Conservation (phyloP, 64 coral and sea anemone species). For the Actinia equina region DNA sequence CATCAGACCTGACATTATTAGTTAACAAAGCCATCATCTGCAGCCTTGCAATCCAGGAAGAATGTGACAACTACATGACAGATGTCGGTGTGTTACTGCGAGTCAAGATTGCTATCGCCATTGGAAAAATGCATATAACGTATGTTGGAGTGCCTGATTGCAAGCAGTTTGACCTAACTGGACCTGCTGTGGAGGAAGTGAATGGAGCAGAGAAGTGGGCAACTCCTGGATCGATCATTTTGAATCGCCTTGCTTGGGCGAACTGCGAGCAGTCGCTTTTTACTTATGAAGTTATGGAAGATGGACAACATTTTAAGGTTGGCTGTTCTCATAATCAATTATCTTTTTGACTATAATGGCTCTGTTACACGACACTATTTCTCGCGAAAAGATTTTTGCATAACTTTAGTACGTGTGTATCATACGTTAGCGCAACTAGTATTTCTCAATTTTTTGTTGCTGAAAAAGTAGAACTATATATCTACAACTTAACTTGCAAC, state of each 20-base stretch:
- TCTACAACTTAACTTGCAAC: too few relatives aligned
- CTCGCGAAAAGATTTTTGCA: too few relatives aligned
- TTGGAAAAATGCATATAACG: constrained; percentile 91
- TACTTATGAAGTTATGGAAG: constrained; percentile 70
- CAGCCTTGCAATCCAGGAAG: constrained; percentile 89
- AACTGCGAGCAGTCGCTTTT: constrained; percentile 89
- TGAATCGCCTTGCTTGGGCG: constrained; percentile 75
- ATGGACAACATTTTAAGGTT: constrained; percentile 84
- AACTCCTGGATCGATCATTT: constrained; percentile 78
- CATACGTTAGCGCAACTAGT: too few relatives aligned
- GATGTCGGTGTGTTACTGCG: constrained; percentile 90
- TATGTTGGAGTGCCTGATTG: constrained; percentile 82
- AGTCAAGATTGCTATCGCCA: constrained; percentile 87
- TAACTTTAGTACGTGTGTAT: too few relatives aligned
- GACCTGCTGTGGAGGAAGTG: constrained; percentile 85
- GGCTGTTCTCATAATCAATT: neutral
- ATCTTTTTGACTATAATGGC: neutral
- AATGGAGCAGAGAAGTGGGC: constrained; percentile 96
- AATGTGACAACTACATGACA: constrained; percentile 97
- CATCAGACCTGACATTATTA: constrained; percentile 48
- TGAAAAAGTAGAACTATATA: too few relatives aligned
- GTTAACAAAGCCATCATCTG: constrained; percentile 96
- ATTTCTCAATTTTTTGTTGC: too few relatives aligned
- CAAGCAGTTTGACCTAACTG: constrained; percentile 94
- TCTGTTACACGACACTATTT: too few relatives aligned